Percentiles rank a stretch among this genome's conserved stretches.
Conservation (phyloP, 2,113 vertebrate genomes). For the Progne subis region DNA sequence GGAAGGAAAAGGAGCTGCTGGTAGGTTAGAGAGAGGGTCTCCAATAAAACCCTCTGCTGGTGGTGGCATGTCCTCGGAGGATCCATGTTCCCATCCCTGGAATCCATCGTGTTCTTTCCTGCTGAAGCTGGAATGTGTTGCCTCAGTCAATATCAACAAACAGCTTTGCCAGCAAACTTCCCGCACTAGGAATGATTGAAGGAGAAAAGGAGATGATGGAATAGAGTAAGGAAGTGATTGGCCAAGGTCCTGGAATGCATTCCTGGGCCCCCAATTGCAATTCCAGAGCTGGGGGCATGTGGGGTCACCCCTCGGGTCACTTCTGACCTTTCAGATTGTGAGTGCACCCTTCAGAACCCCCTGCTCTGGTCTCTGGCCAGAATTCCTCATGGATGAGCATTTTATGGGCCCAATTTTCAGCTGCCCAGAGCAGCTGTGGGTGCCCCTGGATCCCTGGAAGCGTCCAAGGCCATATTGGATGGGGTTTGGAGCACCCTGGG, state of each 20-base stretch:
- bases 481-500: neutral
- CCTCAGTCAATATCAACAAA: neutral
- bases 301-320: too few species aligned
- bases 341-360: neutral
- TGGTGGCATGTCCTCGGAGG: neutral
- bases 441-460: neutral
- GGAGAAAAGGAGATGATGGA: neutral
- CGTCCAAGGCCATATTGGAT: neutral
- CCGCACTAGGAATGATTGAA: neutral
- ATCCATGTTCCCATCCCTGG: neutral
- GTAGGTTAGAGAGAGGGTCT: neutral
- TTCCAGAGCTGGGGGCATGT: rapidly evolving
- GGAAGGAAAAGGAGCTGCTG: neutral
- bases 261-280: rapidly evolving
- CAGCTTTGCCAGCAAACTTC: neutral
- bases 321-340: neutral
- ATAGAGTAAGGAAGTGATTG: rapidly evolving
- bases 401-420: neutral
- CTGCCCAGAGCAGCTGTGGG: neutral
- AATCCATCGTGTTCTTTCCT: neutral
- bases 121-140: neutral
- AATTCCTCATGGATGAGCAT: neutral
- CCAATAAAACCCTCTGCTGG: neutral
- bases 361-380: neutral
- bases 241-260: rapidly evolving